Evolutionary conservation across 2,113 vertebrate species (phyloP).

Genomic region (Nicator chloris): DNA sequence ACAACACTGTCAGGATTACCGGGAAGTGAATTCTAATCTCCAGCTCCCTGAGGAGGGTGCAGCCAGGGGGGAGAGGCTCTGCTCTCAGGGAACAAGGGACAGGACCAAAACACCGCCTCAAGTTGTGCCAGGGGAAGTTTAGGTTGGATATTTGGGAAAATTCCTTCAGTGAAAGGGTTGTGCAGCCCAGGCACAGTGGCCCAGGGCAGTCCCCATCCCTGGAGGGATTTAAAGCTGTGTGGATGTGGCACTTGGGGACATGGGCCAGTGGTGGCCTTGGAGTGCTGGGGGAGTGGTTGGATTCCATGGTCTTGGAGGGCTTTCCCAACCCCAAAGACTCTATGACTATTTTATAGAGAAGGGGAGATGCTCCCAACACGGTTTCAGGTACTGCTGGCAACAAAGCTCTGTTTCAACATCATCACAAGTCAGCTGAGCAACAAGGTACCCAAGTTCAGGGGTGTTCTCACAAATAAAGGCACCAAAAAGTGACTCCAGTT

Average conservation of each 20-base stretch:
- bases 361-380: accelerated
- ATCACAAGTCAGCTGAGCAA: neutral
- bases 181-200: neutral
- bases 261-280: neutral
- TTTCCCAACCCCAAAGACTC: neutral
- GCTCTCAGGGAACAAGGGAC: neutral
- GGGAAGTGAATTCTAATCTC: neutral
- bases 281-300: neutral
- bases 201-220: neutral
- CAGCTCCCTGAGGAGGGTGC: neutral
- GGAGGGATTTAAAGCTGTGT: neutral
- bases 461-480: neutral
- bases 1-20: neutral
- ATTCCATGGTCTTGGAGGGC: accelerated
- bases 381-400: neutral
- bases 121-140: neutral
- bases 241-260: neutral
- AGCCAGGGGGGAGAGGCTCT: neutral
- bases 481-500: neutral
- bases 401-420: neutral
- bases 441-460: neutral
- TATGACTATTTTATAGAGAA: neutral
- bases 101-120: neutral
- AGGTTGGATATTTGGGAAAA: neutral
- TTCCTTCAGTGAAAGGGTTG: accelerated